A percentile compares a stretch with the other conserved stretches of the same genome.
Evolutionary conservation across 1,140 invertebrate genomes (phyloP).

Genomic region (Achatina immaculata): DNA sequence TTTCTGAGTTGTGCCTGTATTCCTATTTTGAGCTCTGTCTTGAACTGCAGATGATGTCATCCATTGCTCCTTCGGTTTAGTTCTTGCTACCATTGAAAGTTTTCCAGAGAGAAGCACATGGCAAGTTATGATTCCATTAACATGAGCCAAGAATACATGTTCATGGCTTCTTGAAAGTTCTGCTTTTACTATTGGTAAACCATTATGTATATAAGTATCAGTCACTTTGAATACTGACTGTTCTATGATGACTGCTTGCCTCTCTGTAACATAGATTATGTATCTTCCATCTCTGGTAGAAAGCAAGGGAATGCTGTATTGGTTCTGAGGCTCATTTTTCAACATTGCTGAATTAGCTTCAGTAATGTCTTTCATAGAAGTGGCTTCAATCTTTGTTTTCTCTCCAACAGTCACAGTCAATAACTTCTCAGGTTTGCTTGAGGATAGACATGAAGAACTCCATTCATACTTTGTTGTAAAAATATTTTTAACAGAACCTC

Average conservation of each 20-base stretch:
- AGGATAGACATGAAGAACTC: constrained; percentile 17
- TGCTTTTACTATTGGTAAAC: constrained; percentile 32
- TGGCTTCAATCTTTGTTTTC: constrained; percentile 6
- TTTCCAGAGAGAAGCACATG: constrained; percentile 39
- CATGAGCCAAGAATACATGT: constrained; percentile 42
- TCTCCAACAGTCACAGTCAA: constrained; percentile 25
- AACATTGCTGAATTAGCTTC: constrained; percentile 16
- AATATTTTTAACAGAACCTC: constrained; percentile 9
- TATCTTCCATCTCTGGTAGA: constrained; percentile 43
- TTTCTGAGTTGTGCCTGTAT: not conserved
- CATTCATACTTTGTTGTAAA: constrained; percentile 1
- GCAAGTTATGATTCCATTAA: constrained; percentile 29
- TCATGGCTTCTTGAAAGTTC: constrained; percentile 46
- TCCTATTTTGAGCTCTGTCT: not conserved
- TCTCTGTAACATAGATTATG: constrained; percentile 35
- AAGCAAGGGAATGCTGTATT: constrained; percentile 21
- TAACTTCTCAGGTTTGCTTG: not conserved
- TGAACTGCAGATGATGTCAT: not conserved
- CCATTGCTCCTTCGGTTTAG: not conserved
- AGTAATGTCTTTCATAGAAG: constrained; percentile 15
- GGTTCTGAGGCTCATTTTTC: constrained; percentile 13
- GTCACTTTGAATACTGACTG: not conserved
- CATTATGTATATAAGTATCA: constrained; percentile 21
- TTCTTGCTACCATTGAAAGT: constrained; percentile 22
- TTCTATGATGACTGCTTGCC: constrained; percentile 33